phyloP scores from a whole-genome alignment of 1,140 invertebrate species.

The Sinonovacula constricta region DNA sequence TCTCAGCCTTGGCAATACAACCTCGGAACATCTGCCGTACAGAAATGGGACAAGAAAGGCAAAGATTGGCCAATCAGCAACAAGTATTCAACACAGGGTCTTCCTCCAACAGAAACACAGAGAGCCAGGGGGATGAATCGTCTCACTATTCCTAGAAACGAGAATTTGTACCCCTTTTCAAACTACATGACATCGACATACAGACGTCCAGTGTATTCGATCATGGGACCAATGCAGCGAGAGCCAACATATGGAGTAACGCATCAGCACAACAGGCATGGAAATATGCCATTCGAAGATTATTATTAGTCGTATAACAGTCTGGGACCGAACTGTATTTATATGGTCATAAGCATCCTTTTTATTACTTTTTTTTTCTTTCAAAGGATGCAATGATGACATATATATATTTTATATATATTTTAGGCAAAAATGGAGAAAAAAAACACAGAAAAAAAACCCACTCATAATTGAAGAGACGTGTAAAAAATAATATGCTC shows the following conservation, averaged over 20 bases:
- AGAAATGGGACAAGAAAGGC: conserved; percentile 65
- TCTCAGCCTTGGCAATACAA: conserved; percentile 70
- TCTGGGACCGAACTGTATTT: too few relatives aligned
- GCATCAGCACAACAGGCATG: conserved; percentile 74
- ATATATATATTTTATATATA: too few relatives aligned
- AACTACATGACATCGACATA: conserved; percentile 76
- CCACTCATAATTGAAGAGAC: too few relatives aligned
- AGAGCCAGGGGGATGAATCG: conserved; percentile 69
- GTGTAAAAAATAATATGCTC: too few relatives aligned
- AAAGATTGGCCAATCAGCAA: conserved; percentile 71
- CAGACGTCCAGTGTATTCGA: conserved; percentile 71
- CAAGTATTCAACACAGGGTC: conserved; percentile 54
- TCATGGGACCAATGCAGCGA: conserved; percentile 71
- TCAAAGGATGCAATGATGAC: too few relatives aligned
- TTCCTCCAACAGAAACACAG: conserved; percentile 66
- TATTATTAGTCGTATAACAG: conserved; percentile 73
- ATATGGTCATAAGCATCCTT: too few relatives aligned
- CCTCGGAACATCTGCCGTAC: conserved; percentile 61
- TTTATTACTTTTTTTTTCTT: too few relatives aligned
- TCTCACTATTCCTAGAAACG: conserved; percentile 61
- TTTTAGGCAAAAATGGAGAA: too few relatives aligned
- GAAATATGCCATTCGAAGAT: conserved; percentile 76
- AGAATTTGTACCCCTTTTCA: conserved; percentile 73
- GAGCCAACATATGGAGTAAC: conserved; percentile 70
- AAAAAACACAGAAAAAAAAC: too few relatives aligned